These are phyloP conservation scores for Meloidogyne floridensis DNA, from an alignment of 1,140 invertebrate species.

Conservation along the genomic window DNA sequence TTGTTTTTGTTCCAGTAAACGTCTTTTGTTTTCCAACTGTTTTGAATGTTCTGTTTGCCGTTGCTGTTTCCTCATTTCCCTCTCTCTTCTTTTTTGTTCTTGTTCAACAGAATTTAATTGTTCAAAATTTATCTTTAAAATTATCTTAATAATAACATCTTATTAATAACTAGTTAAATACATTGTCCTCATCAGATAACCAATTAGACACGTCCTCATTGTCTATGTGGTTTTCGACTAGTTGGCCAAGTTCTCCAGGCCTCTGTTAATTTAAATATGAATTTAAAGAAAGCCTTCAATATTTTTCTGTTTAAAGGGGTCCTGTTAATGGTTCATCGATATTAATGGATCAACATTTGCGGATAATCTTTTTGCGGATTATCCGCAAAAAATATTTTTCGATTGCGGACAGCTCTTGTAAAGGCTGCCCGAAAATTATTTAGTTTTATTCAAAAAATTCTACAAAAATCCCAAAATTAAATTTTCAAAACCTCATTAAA, in stretches of 20 bases:
- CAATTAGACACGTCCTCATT: background rate
- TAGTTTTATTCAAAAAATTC: no score
- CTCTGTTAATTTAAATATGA: background rate
- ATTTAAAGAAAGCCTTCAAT: background rate
- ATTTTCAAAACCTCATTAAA: background rate
- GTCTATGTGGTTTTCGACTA: background rate
- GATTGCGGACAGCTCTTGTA: background rate
- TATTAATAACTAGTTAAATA: background rate
- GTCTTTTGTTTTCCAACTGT: background rate
- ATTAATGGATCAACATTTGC: no score
- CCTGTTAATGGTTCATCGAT: no score
- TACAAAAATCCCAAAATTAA: no score
- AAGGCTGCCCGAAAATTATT: background rate
- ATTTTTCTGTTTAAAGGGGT: no score
- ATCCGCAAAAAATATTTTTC: no score
- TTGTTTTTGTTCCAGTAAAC: background rate
- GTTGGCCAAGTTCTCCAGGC: background rate
- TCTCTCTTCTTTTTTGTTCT: background rate
- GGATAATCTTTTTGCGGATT: no score
- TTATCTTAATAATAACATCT: background rate
- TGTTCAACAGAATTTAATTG: conserved; percentile 5
- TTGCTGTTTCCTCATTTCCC: background rate
- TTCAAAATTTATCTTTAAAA: background rate
- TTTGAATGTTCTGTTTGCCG: background rate
- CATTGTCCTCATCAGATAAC: background rate